A percentile compares a stretch with the other conserved stretches of the same genome.
Evolutionary conservation across 2,797 vertebrate species (phyloP).

Genomic region (Tokudaia muenninki): DNA sequence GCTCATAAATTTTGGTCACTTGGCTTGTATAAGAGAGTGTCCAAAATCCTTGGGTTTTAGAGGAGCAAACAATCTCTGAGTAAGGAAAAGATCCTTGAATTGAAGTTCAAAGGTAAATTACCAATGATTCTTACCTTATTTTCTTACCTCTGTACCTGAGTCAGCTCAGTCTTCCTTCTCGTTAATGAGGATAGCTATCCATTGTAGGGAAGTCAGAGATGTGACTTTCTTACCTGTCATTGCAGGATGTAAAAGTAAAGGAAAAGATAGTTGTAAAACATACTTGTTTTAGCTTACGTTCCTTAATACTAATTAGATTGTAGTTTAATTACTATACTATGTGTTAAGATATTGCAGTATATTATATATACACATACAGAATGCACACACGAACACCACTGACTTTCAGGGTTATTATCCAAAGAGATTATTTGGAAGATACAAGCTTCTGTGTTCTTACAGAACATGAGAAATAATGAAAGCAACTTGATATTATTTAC

Average conservation of each 20-base stretch:
- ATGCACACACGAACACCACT: background rate
- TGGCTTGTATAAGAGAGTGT: background rate
- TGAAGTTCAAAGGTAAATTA: background rate
- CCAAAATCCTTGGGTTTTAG: background rate
- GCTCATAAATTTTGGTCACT: background rate
- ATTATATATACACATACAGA: background rate
- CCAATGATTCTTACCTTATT: background rate
- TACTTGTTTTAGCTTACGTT: slow-evolving; percentile 25
- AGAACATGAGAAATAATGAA: background rate
- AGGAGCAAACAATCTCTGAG: background rate
- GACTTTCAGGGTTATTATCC: background rate
- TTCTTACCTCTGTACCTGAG: background rate
- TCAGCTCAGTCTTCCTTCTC: background rate
- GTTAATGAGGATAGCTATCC: background rate
- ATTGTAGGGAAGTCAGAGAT: slow-evolving; percentile 20
- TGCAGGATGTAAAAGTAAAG: background rate
- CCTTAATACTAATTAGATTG: background rate
- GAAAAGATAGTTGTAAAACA: background rate
- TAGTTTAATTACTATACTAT: background rate
- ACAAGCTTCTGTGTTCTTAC: background rate
- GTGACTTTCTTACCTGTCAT: background rate
- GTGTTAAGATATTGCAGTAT: background rate
- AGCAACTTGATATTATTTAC: background rate
- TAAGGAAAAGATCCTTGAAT: background rate
- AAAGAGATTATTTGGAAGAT: slow-evolving; percentile 19